Percentiles rank a stretch among this genome's conserved stretches.
phyloP scores from a whole-genome alignment of 2,888 invertebrate species.

The Fragum sueziense region DNA sequence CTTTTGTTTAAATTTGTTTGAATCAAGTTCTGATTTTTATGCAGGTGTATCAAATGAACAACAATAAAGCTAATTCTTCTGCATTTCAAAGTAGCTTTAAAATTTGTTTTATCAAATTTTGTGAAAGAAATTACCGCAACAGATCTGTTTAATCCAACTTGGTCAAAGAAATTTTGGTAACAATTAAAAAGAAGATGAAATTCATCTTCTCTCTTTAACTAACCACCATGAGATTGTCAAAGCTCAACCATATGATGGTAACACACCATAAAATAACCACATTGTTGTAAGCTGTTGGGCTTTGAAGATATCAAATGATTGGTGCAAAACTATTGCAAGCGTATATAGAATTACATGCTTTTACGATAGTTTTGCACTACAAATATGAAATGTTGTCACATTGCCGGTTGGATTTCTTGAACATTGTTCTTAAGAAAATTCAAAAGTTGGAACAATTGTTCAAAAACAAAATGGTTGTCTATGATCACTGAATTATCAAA shows the following conservation, averaged over 20 bases:
- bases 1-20: too few relatives aligned
- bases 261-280: conserved; percentile 23
- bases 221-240: background rate
- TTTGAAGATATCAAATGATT: background rate
- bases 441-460: background rate
- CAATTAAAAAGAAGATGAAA: conserved; percentile 5
- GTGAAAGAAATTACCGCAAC: too few relatives aligned
- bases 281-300: background rate
- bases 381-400: background rate
- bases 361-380: background rate
- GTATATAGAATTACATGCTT: background rate
- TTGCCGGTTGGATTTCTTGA: too few relatives aligned
- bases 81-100: too few relatives aligned
- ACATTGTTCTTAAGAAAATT: background rate
- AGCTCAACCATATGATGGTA: conserved; percentile 16
- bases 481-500: background rate
- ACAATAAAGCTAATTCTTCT: too few relatives aligned
- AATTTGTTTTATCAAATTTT: too few relatives aligned
- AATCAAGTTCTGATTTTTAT: too few relatives aligned
- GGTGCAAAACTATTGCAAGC: too few relatives aligned
- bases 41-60: too few relatives aligned
- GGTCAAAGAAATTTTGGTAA: background rate
- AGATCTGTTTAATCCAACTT: too few relatives aligned
- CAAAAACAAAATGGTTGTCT: background rate
- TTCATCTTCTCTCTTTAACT: background rate